phyloP scores from a whole-genome alignment of 1,140 invertebrate genomes.

The Adelges cooleyi region DNA sequence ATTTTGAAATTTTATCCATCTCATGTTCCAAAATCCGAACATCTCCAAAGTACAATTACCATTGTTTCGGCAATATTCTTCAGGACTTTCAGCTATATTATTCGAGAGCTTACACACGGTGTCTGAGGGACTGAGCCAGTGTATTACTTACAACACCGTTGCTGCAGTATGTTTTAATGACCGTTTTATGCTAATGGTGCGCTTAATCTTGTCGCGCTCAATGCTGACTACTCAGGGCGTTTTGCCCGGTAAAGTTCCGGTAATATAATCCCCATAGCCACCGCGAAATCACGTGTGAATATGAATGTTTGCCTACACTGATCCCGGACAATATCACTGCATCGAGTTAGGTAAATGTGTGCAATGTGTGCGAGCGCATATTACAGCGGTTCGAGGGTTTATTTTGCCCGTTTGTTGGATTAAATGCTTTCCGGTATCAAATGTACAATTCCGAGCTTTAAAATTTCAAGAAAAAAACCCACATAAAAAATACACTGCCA shows the following conservation, averaged over 20 bases:
- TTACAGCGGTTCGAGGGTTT: background rate
- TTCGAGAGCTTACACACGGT: no score
- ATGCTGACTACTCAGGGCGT: background rate
- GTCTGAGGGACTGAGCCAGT: no score
- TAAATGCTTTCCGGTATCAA: constrained; percentile 3
- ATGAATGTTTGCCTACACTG: constrained; percentile 12
- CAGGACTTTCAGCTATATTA: no score
- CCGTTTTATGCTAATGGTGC: constrained; percentile 14
- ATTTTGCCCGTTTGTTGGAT: background rate
- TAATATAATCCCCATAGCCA: background rate
- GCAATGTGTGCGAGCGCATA: background rate
- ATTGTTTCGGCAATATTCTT: no score
- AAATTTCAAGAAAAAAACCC: no score
- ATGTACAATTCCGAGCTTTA: no score
- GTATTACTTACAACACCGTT: no score
- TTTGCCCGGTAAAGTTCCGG: background rate
- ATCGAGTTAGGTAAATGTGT: background rate
- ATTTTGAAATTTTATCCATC: no score
- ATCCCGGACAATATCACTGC: constrained; percentile 12
- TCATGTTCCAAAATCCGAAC: no score
- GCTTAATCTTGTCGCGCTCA: constrained; percentile 9
- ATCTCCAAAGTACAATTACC: no score
- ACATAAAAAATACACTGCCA: no score
- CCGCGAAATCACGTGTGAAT: constrained; percentile 17
- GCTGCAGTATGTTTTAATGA: background rate